A percentile compares a stretch with the other conserved stretches of the same genome.
These are phyloP conservation scores for Tenualosa ilisha DNA, from an alignment of 2,797 vertebrate genomes.

Conservation along the genomic window DNA sequence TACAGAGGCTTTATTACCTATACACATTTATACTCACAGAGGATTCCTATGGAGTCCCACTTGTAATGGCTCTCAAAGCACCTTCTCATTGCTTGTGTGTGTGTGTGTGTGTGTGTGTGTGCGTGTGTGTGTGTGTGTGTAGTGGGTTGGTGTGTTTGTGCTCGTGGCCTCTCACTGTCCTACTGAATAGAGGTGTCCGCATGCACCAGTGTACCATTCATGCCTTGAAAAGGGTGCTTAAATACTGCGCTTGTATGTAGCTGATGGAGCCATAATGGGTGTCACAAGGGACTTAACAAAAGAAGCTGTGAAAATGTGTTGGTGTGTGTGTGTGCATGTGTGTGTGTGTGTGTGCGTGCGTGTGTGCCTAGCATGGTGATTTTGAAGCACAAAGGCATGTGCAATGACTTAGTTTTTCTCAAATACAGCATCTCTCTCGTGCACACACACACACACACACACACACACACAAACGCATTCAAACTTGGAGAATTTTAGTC, in stretches of 20 bases:
- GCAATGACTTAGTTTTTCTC: not conserved
- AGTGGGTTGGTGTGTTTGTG: not conserved
- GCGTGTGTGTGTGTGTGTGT: not conserved
- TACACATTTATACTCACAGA: no score
- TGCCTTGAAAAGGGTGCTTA: not conserved
- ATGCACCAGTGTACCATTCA: not conserved
- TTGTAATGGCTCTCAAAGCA: no score
- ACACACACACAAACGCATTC: not conserved
- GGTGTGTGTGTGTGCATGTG: not conserved
- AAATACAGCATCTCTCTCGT: no score
- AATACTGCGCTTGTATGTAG: not conserved
- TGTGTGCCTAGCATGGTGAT: not conserved
- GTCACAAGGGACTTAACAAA: not conserved
- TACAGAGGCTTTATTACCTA: not conserved
- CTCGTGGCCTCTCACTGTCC: not conserved
- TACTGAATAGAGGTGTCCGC: not conserved
- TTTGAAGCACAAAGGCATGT: not conserved
- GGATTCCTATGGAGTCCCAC: not conserved
- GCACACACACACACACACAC: not conserved
- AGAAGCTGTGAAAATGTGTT: not conserved
- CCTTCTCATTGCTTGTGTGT: no score
- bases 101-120: not conserved
- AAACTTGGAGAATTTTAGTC: not conserved
- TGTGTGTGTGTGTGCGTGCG: constrained; percentile 12
- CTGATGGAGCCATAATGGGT: not conserved